phyloP scores from a whole-genome alignment of 2,113 vertebrate genomes.

The Strigops habroptila region DNA sequence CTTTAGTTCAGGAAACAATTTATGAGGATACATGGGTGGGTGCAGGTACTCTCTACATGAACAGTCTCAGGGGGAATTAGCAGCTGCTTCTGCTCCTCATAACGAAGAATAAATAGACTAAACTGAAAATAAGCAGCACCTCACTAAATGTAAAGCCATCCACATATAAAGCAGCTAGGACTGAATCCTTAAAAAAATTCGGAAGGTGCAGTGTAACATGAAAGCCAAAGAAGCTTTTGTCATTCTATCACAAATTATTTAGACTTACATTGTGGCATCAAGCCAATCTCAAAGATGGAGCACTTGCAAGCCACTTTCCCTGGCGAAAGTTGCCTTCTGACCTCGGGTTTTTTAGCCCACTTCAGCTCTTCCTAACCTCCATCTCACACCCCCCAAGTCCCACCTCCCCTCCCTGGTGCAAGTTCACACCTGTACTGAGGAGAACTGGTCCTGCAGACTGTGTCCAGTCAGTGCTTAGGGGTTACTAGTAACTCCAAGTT shows the following conservation, averaged over 20 bases:
- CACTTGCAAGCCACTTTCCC: background rate
- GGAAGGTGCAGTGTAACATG: constrained; percentile 25
- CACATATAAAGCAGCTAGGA: constrained; percentile 7
- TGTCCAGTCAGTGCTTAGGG: background rate
- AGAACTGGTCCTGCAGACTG: too few species aligned
- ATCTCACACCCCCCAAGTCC: background rate
- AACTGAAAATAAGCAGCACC: constrained; percentile 55
- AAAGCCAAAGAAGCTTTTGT: constrained; percentile 44
- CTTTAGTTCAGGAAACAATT: constrained; percentile 51
- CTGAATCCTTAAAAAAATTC: constrained; percentile 51
- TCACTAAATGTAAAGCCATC: constrained; percentile 55
- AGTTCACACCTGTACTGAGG: background rate
- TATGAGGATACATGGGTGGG: constrained; percentile 22
- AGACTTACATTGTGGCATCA: background rate
- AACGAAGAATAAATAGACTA: constrained; percentile 40
- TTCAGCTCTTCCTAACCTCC: background rate
- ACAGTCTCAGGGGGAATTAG: constrained; percentile 29
- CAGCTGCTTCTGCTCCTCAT: constrained; percentile 23
- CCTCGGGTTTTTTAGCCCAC: background rate
- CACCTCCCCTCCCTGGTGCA: background rate
- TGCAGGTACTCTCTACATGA: background rate
- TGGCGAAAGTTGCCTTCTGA: background rate
- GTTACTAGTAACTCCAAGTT: background rate
- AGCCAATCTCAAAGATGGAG: background rate
- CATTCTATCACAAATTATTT: constrained; percentile 52